phyloP scores from a whole-genome alignment of 92 coral and sea anemone species.

The Actinernus sp. region DNA sequence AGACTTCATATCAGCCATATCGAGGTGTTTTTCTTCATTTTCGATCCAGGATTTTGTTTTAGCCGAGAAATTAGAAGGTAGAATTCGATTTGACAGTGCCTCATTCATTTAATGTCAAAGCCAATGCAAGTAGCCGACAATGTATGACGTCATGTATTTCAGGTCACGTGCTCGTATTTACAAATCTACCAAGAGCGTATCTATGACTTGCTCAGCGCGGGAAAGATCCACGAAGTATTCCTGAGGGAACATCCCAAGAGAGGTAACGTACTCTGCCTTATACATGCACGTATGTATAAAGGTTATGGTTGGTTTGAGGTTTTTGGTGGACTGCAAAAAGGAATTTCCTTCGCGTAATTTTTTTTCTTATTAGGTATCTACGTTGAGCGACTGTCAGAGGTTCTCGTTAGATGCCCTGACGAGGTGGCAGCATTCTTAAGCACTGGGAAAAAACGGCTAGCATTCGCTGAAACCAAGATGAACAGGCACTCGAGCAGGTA shows the following conservation, averaged over 20 bases:
- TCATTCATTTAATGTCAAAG: neutral
- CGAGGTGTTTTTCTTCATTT: no score
- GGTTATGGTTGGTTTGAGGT: no score
- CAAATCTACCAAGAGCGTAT: conserved; percentile 87
- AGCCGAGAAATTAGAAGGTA: neutral
- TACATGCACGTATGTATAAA: no score
- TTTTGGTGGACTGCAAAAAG: no score
- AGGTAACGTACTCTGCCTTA: no score
- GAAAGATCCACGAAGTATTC: conserved; percentile 72
- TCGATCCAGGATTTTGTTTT: no score
- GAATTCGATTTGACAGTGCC: neutral
- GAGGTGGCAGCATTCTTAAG: conserved; percentile 61
- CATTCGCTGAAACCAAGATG: conserved; percentile 87
- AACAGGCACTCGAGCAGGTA: conserved; percentile 92
- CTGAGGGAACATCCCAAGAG: conserved; percentile 88
- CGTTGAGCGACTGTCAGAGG: conserved; percentile 81
- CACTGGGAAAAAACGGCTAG: conserved; percentile 82
- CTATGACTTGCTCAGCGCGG: conserved; percentile 71
- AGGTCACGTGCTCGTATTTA: conserved; percentile 84
- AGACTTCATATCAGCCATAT: no score
- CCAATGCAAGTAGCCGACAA: neutral
- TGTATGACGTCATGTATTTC: neutral
- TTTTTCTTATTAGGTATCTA: conserved; percentile 57
- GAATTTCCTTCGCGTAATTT: no score
- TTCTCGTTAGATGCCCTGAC: conserved; percentile 63